These are phyloP conservation scores for Epinephelus malabaricus DNA, from an alignment of 2,797 vertebrate species.

Conservation along the genomic window DNA sequence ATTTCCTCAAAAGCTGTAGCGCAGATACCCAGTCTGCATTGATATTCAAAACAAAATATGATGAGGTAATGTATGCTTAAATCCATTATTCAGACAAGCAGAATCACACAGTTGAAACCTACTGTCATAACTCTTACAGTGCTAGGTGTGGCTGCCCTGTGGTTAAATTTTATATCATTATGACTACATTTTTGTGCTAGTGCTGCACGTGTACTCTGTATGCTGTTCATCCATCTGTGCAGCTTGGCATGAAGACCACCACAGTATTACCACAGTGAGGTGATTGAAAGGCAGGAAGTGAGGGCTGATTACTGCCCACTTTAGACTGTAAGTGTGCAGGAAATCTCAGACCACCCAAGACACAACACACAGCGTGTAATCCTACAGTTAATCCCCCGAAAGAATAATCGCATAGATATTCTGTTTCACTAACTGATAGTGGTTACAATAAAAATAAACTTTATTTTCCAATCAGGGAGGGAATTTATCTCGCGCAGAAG, in stretches of 20 bases:
- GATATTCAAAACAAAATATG: not conserved
- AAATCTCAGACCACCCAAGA: conserved; percentile 76
- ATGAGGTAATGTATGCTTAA: not conserved
- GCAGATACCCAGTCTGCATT: not conserved
- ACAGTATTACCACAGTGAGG: conserved; percentile 1
- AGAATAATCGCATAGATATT: not conserved
- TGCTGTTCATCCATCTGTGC: conserved; percentile 11
- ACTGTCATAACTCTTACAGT: not conserved
- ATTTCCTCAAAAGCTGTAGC: conserved; percentile 10
- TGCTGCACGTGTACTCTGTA: conserved; percentile 6
- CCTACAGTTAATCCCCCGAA: not conserved
- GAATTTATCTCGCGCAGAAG: not conserved
- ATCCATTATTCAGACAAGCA: not conserved
- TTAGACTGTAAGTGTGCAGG: conserved; percentile 54
- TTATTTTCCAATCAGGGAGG: not conserved
- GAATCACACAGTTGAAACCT: not conserved
- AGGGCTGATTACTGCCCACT: conserved; percentile 46
- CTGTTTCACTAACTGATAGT: not conserved
- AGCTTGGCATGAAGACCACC: conserved; percentile 24
- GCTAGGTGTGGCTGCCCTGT: not conserved
- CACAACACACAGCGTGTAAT: conserved; percentile 24
- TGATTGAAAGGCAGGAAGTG: conserved; percentile 62
- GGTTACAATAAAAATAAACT: not conserved
- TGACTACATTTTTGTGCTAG: conserved; percentile 5
- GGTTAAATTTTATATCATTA: not conserved